Conservation (phyloP, 2,113 vertebrate species). For the Etheostoma cragini region DNA sequence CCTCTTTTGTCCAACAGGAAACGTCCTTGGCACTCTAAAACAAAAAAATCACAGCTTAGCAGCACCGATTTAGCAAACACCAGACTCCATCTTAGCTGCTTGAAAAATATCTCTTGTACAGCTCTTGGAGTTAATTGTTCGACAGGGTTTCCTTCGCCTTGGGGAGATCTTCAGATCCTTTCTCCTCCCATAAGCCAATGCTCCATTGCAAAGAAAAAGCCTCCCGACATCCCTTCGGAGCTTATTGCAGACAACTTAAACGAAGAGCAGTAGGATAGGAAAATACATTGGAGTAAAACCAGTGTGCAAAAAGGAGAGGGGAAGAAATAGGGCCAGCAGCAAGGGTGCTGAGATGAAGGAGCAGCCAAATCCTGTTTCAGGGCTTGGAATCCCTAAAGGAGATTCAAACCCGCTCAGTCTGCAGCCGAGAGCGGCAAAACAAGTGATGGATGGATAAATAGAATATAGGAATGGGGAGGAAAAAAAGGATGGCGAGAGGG, state of each 20-base stretch:
- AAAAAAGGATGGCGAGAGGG: slow-evolving; percentile 22
- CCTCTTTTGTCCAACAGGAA: slow-evolving; percentile 28
- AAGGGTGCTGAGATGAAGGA: slow-evolving; percentile 46
- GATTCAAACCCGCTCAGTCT: slow-evolving; percentile 49
- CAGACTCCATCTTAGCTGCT: slow-evolving; percentile 70
- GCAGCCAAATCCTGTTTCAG: slow-evolving; percentile 64
- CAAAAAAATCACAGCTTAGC: slow-evolving; percentile 44
- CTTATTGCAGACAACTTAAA: slow-evolving; percentile 42
- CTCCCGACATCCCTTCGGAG: slow-evolving; percentile 54
- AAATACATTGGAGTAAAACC: slow-evolving; percentile 39
- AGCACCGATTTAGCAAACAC: slow-evolving; percentile 46
- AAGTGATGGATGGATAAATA: slow-evolving; percentile 39
- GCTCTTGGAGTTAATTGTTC: slow-evolving; percentile 54
- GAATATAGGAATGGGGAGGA: slow-evolving; percentile 19
- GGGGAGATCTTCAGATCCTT: slow-evolving; percentile 63
- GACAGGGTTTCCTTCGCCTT: slow-evolving; percentile 44
- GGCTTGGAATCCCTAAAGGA: slow-evolving; percentile 63
- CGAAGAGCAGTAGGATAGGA: slow-evolving; percentile 15
- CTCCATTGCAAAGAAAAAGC: slow-evolving; percentile 38
- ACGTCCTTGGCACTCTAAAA: slow-evolving; percentile 35
- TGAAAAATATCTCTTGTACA: slow-evolving; percentile 41
- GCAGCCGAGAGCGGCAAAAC: slow-evolving; percentile 53
- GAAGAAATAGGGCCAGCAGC: slow-evolving; percentile 41
- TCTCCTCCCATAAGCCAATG: slow-evolving; percentile 67
- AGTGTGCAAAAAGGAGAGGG: slow-evolving; percentile 43